Evolutionary conservation across 23 tunicate species (phyloP).

Genomic region (Trididemnum clinides): DNA sequence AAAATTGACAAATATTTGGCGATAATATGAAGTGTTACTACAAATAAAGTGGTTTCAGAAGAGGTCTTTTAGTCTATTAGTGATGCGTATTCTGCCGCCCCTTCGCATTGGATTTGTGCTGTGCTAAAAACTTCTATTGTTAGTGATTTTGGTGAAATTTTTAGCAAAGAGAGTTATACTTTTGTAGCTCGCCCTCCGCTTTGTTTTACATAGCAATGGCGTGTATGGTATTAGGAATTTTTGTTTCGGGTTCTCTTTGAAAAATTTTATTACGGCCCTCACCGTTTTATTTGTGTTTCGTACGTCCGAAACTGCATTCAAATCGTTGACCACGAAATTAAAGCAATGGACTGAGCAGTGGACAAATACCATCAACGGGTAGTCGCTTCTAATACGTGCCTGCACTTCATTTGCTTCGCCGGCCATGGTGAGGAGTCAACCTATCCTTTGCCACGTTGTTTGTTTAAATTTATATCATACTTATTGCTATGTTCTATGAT

Average conservation of each 20-base stretch:
- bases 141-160: neutral
- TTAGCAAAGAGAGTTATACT: neutral
- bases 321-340: constrained; percentile 3
- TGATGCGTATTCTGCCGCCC: neutral
- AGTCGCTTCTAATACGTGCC: no score
- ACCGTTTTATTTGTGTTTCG: constrained; percentile 2
- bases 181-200: neutral
- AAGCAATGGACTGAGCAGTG: constrained; percentile 3
- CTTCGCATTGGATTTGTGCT: constrained; percentile 1
- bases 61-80: neutral
- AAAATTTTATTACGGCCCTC: neutral
- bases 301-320: constrained; percentile 2
- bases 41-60: neutral
- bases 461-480: constrained; percentile 11
- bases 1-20: constrained; percentile 1
- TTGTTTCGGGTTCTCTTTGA: neutral
- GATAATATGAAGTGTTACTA: neutral
- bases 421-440: constrained; percentile 18
- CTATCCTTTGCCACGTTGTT: constrained; percentile 20
- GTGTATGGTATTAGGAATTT: constrained; percentile 5
- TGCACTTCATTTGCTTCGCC: no score
- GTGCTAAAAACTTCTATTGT: neutral
- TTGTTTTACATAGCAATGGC: constrained; percentile 4
- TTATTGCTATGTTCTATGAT: neutral
- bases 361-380: neutral